Evolutionary conservation across 2,888 invertebrate genomes (phyloP).

Genomic region (Seira ritae): DNA sequence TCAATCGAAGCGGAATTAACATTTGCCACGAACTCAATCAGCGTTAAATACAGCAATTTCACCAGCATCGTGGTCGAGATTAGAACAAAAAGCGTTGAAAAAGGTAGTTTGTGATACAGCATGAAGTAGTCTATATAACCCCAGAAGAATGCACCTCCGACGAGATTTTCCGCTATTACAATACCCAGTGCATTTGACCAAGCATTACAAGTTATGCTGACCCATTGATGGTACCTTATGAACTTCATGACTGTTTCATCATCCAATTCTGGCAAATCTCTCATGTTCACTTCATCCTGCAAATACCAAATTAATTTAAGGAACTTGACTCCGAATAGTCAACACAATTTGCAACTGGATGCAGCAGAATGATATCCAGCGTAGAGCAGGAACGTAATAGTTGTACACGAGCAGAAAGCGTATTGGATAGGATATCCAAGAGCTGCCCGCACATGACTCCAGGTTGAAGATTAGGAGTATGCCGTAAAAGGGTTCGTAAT

Average conservation of each 20-base stretch:
- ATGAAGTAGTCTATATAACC: not conserved
- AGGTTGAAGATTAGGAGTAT: not conserved
- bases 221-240: not conserved
- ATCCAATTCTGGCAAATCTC: not conserved
- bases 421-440: not conserved
- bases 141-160: not conserved
- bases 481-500: not conserved
- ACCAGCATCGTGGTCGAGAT: not conserved
- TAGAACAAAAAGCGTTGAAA: not conserved
- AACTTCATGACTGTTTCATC: not conserved
- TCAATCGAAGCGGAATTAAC: not conserved
- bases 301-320: not conserved
- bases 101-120: not conserved
- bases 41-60: not conserved
- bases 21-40: not conserved
- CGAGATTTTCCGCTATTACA: not conserved
- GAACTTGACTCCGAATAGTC: not conserved
- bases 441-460: not conserved
- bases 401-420: not conserved
- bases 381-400: not conserved
- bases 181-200: not conserved
- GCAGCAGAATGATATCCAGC: not conserved
- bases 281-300: not conserved
- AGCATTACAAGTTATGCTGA: not conserved
- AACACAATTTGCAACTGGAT: not conserved